Evolutionary conservation across 2,888 invertebrate genomes (phyloP).

Genomic region (Himalopsyche kuldschensis): DNA sequence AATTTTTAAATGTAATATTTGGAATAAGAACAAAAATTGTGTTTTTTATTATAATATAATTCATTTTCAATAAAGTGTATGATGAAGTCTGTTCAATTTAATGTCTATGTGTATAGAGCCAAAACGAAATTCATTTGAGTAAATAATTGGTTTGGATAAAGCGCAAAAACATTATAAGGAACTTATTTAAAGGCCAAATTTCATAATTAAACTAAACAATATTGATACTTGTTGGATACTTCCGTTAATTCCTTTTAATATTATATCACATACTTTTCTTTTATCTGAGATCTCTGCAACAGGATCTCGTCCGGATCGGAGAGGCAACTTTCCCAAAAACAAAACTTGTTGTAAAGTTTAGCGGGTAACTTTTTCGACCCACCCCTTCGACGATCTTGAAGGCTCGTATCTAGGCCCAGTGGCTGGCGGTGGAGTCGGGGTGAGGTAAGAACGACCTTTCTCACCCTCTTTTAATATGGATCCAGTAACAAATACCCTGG

Average conservation of each 20-base stretch:
- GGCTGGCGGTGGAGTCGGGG: not conserved
- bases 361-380: not conserved
- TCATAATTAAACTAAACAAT: too few species aligned
- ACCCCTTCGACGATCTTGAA: not conserved
- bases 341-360: not conserved
- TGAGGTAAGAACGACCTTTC: not conserved
- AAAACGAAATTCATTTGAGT: too few species aligned
- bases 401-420: not conserved
- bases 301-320: not conserved
- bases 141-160: too few species aligned
- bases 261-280: not conserved
- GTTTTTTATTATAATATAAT: too few species aligned
- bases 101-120: too few species aligned
- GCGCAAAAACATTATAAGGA: too few species aligned
- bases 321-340: not conserved
- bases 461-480: not conserved
- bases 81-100: too few species aligned
- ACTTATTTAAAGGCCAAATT: too few species aligned
- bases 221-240: not conserved
- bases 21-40: too few species aligned
- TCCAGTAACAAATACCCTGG: slow-evolving; percentile 1
- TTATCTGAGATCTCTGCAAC: not conserved
- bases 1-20: too few species aligned
- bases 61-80: too few species aligned
- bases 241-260: not conserved